These are phyloP conservation scores for Doris montereyensis DNA, from an alignment of 2,888 invertebrate genomes.

Conservation along the genomic window DNA sequence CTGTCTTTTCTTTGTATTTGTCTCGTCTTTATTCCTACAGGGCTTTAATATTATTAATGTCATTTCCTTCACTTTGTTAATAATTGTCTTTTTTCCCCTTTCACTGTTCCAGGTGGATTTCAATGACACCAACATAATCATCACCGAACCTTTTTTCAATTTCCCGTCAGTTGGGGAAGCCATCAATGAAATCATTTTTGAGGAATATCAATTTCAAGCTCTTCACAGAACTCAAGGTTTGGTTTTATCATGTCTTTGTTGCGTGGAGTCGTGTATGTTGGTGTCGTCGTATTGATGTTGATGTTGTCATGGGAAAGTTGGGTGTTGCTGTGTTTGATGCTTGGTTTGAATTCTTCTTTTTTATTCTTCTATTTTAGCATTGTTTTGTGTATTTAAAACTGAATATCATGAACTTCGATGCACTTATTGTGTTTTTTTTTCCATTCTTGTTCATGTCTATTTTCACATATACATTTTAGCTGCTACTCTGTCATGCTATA, in stretches of 20 bases:
- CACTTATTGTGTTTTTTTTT: not conserved
- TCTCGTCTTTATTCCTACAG: too few species aligned
- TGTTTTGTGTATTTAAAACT: not conserved
- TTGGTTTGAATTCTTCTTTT: too few species aligned
- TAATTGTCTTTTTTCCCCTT: not conserved
- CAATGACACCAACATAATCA: constrained; percentile 83
- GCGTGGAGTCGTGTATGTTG: too few species aligned
- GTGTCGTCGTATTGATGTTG: too few species aligned
- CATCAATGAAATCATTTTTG: constrained; percentile 96
- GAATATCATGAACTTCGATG: not conserved
- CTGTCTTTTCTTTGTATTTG: too few species aligned
- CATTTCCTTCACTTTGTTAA: too few species aligned
- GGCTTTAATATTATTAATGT: too few species aligned
- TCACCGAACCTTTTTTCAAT: constrained; percentile 96
- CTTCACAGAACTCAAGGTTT: constrained; percentile 84
- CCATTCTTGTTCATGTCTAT: not conserved
- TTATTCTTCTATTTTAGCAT: not conserved
- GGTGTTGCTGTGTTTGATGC: too few species aligned
- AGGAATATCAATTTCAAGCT: constrained; percentile 93
- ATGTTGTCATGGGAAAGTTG: too few species aligned
- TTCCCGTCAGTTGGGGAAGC: constrained; percentile 93
- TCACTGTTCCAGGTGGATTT: constrained; percentile 67
- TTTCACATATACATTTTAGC: constrained; percentile 19
- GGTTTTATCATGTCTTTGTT: too few species aligned
- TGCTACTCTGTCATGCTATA: constrained; percentile 32